phyloP scores from a whole-genome alignment of 2,888 invertebrate species.

The Loripinus fragilis region DNA sequence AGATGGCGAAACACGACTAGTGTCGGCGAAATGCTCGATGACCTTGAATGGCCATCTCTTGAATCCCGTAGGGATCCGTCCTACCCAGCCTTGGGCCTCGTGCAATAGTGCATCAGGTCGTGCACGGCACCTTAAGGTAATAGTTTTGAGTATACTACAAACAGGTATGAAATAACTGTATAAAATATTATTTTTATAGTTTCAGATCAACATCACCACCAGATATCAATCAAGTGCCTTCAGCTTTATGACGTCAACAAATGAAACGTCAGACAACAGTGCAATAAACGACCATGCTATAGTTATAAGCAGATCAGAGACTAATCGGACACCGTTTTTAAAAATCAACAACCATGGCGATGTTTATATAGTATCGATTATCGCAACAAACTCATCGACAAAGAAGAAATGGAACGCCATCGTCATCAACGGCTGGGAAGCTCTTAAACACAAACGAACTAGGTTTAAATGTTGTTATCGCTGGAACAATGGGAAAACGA shows the following conservation, averaged over 20 bases:
- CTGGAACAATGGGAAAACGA: not conserved
- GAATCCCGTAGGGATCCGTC: no score
- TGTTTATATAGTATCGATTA: not conserved
- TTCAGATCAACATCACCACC: not conserved
- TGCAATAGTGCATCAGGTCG: no score
- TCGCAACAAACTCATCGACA: not conserved
- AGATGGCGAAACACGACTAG: no score
- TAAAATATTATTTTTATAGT: not conserved
- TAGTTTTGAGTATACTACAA: no score
- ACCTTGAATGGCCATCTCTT: no score
- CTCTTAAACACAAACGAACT: not conserved
- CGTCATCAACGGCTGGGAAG: conserved; percentile 1
- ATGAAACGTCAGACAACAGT: no score
- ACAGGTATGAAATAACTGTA: no score
- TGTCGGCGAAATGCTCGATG: no score
- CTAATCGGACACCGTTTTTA: not conserved
- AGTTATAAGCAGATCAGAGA: no score
- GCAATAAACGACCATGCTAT: no score
- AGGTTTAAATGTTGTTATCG: conserved; percentile 7
- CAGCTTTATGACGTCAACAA: not conserved
- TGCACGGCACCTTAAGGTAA: no score
- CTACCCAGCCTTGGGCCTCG: no score
- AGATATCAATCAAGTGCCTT: not conserved
- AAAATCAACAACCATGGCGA: not conserved
- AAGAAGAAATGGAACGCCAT: not conserved